Evolutionary conservation across 2,888 invertebrate genomes (phyloP), one percentile per base, ranked within the genome.

Genomic region (Cremastinae sp.): DNA sequence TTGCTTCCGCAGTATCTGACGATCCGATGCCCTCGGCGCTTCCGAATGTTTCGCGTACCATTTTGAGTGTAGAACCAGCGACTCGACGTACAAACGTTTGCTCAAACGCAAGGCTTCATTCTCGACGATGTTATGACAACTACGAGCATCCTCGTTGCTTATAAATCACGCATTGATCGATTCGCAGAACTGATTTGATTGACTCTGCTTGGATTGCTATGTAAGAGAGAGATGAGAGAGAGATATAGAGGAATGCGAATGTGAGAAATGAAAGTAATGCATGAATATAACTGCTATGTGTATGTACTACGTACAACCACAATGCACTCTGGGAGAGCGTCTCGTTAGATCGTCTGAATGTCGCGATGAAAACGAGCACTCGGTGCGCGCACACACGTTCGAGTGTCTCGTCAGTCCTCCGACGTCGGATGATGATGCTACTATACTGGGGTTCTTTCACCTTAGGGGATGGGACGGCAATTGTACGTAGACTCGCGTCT

Each of bases 281-380:
- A 10, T 35, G 37, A 55, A 53, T 53, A 16, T 61, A 73, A 66
- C 61, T 37, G 55, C 2, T 2, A 5, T 2, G 9, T 55, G 39
- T 43, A 49, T 28, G n/a, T n/a, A 55, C 62, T 47, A 74, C 75
- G 53, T 61, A 78, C 75, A 79, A 62, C 74, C 22, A 78, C 74
- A 66, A 66, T 28, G n/a, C n/a, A 28, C 28, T 28, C 75, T 78
- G 80, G 83, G 72, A 80, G 80, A 83, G 71, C 78, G 59, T 82
- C 83, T 84, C 81, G 84, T 85, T 84, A 84, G 78, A 78, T 78
- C 79, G 83, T 83, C 83, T 80, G 81, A 80, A 80, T 70, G 75
- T 71, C 49, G 65, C 65, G 53, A 73, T 64, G 76, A 79, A 78
- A 83, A 80, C 79, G 76, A 81, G 81, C 79, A 79, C 84, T 84